Conservation (phyloP, 1,140 invertebrate genomes). For the Pseudomyrmex dendroicus region DNA sequence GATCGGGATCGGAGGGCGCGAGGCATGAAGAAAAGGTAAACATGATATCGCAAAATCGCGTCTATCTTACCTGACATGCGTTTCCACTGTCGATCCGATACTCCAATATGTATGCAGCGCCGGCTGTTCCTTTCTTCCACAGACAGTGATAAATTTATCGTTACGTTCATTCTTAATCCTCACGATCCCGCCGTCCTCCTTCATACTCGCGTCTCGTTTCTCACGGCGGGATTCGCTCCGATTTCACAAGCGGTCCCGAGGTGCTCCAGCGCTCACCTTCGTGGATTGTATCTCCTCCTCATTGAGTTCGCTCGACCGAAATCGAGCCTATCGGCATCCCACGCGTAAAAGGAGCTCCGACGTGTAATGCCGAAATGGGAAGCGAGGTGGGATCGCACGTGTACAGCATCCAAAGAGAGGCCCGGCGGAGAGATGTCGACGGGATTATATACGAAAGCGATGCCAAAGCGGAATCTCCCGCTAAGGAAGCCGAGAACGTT, state of each 20-base stretch:
- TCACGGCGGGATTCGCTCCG: constrained; percentile 35
- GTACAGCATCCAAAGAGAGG: constrained; percentile 39
- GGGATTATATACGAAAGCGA: constrained; percentile 47
- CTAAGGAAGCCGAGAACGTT: constrained; percentile 27
- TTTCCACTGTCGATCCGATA: constrained; percentile 31
- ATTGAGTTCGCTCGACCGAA: constrained; percentile 55
- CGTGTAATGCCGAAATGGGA: constrained; percentile 58
- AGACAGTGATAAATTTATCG: constrained; percentile 59
- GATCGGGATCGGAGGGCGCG: constrained; percentile 11
- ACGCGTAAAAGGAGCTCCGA: constrained; percentile 53
- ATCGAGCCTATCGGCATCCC: constrained; percentile 58
- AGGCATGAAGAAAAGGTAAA: constrained; percentile 1
- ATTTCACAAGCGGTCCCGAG: constrained; percentile 48
- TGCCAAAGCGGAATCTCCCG: constrained; percentile 50
- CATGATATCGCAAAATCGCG: constrained; percentile 46
- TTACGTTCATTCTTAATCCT: constrained; percentile 57
- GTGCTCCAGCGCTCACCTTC: constrained; percentile 14
- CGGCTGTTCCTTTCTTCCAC: constrained; percentile 49
- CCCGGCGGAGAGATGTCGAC: constrained; percentile 15
- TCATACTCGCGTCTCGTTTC: constrained; percentile 31
- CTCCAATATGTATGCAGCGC: constrained; percentile 48
- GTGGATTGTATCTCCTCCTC: constrained; percentile 53
- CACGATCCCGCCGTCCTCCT: constrained; percentile 1
- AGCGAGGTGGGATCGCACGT: constrained; percentile 53
- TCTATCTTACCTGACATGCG: constrained; percentile 38